These are phyloP conservation scores for Xerus rutilus DNA, from an alignment of 2,797 vertebrate genomes.

Conservation along the genomic window DNA sequence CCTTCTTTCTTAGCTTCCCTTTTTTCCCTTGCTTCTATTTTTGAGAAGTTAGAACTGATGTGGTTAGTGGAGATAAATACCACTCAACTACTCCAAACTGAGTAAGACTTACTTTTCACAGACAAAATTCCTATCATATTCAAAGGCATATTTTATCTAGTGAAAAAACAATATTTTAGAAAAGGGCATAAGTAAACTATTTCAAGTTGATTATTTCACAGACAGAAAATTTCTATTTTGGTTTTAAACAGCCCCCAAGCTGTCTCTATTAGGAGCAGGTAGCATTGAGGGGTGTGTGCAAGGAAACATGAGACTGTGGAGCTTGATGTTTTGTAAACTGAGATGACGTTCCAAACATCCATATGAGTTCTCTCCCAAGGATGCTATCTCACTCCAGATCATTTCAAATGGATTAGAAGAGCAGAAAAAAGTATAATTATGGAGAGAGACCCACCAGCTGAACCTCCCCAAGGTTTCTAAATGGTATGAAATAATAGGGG, in stretches of 20 bases:
- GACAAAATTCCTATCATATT: neutral
- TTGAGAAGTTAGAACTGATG: neutral
- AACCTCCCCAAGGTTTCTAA: neutral
- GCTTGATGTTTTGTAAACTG: slow-evolving; percentile 55
- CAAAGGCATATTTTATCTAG: neutral
- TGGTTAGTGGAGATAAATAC: neutral
- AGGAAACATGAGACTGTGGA: neutral
- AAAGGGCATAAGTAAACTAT: neutral
- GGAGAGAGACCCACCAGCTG: neutral
- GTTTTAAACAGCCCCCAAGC: neutral
- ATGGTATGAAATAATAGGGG: neutral
- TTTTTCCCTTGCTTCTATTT: neutral
- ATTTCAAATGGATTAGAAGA: neutral
- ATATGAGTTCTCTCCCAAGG: slow-evolving; percentile 21
- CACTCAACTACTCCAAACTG: neutral
- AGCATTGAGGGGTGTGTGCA: slow-evolving; percentile 15
- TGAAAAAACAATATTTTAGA: neutral
- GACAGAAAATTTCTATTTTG: neutral
- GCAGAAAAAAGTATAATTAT: slow-evolving; percentile 23
- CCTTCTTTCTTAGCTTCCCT: neutral
- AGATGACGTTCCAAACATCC: slow-evolving; percentile 38
- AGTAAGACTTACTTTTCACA: neutral
- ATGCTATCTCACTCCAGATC: neutral
- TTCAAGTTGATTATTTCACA: slow-evolving; percentile 5
- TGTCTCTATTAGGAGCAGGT: neutral